These are phyloP conservation scores for Agraylea sexmaculata DNA, from an alignment of 1,140 invertebrate genomes.

Conservation along the genomic window DNA sequence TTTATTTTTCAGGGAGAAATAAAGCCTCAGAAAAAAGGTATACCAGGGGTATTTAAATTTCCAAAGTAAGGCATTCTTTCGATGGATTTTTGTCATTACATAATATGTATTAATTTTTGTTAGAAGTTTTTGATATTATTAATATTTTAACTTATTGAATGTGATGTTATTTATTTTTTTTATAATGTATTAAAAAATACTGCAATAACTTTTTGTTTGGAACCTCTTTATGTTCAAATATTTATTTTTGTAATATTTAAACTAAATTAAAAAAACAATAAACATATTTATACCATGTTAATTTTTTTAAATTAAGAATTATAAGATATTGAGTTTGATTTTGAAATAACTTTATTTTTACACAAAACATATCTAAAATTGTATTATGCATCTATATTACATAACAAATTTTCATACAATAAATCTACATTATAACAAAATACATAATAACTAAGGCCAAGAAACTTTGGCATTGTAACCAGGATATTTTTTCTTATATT, in stretches of 20 bases:
- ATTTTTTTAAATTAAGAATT: neutral
- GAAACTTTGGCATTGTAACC: slow-evolving; percentile 50
- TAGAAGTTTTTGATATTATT: too few relatives aligned
- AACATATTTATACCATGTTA: too few relatives aligned
- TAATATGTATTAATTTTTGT: too few relatives aligned
- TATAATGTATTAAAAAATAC: too few relatives aligned
- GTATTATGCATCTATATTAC: neutral
- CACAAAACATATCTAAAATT: neutral
- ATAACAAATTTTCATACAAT: slow-evolving; percentile 5
- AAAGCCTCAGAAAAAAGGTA: slow-evolving; percentile 43
- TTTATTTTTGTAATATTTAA: too few relatives aligned
- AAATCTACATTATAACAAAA: slow-evolving; percentile 2
- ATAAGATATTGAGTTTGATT: slow-evolving; percentile 5
- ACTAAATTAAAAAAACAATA: too few relatives aligned
- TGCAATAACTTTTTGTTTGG: too few relatives aligned
- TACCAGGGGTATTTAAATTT: slow-evolving; percentile 46
- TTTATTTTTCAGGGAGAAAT: too few relatives aligned
- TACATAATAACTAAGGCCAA: slow-evolving; percentile 36
- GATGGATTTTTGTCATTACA: too few relatives aligned
- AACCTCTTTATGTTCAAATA: neutral
- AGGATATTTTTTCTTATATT: slow-evolving; percentile 70
- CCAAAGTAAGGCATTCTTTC: slow-evolving; percentile 35
- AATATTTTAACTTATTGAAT: too few relatives aligned
- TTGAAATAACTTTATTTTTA: slow-evolving; percentile 3
- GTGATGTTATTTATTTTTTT: too few relatives aligned